These are phyloP conservation scores for Typhlichthys subterraneus DNA, from an alignment of 2,797 vertebrate genomes.

Conservation along the genomic window DNA sequence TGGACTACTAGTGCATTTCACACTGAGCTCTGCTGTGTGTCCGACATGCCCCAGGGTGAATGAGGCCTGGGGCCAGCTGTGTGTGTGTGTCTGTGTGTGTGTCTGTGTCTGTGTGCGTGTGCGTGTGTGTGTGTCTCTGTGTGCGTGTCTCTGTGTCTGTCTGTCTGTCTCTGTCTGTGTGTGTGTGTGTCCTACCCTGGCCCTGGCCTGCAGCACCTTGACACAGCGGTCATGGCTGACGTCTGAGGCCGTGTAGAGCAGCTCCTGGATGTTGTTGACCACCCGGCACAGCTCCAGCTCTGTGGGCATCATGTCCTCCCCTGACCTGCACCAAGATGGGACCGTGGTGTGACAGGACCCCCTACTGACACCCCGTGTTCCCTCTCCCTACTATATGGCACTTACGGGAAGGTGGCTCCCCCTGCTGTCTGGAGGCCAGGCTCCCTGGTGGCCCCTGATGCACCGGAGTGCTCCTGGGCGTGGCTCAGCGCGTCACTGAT, in stretches of 20 bases:
- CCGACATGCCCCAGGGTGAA: no score
- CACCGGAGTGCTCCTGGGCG: conserved; percentile 72
- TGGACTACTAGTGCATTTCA: no score
- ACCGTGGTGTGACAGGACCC: no score
- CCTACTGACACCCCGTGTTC: no score
- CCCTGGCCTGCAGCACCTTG: conserved; percentile 91
- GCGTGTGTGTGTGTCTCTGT: background rate
- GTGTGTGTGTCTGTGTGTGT: background rate
- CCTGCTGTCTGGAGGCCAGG: conserved; percentile 71
- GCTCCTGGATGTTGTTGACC: conserved; percentile 86
- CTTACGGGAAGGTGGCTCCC: conserved; percentile 79
- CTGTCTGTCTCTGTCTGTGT: background rate
- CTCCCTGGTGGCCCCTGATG: conserved; percentile 84
- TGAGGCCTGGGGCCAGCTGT: no score
- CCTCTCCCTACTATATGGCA: conserved; percentile 26
- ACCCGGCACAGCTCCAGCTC: conserved; percentile 89
- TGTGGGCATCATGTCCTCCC: conserved; percentile 87
- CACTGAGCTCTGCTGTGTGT: no score
- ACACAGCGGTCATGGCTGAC: conserved; percentile 94
- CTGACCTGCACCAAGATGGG: conserved; percentile 63
- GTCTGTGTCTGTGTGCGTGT: background rate
- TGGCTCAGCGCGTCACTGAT: conserved; percentile 90
- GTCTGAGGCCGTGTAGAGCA: conserved; percentile 88
- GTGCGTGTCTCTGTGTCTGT: no score
- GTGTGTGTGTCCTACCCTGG: conserved; percentile 79